Conservation (phyloP, 2,113 vertebrate species). For the Halcyon malimbica region DNA sequence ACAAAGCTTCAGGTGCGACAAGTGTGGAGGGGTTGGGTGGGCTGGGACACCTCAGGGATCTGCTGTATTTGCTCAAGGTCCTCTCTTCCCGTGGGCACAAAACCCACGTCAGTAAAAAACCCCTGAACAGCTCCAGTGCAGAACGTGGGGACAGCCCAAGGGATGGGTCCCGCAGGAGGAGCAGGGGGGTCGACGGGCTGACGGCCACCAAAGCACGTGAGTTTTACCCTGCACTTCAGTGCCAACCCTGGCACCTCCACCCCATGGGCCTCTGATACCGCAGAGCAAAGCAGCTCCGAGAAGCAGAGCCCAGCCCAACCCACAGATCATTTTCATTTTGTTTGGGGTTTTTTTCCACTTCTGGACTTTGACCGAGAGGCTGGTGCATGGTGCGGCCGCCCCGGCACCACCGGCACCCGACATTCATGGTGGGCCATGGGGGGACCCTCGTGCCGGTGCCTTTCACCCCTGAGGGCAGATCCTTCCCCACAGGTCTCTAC, state of each 20-base stretch:
- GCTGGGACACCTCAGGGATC: neutral
- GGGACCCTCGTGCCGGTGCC: accelerated
- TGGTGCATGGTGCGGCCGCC: accelerated
- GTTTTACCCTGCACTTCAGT: too few relatives aligned
- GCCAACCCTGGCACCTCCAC: neutral
- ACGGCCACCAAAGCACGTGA: too few relatives aligned
- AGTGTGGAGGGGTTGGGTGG: accelerated
- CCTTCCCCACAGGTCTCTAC: neutral
- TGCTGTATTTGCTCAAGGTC: too few relatives aligned
- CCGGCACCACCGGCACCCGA: accelerated
- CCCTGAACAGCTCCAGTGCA: accelerated
- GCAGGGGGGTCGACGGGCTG: too few relatives aligned
- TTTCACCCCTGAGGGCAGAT: accelerated
- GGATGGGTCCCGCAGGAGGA: neutral
- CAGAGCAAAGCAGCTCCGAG: accelerated
- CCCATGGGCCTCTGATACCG: neutral
- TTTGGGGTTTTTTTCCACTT: accelerated
- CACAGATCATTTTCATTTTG: neutral
- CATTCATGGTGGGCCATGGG: accelerated
- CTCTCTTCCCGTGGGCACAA: neutral
- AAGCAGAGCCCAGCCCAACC: neutral
- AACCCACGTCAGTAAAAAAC: neutral
- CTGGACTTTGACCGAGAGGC: neutral
- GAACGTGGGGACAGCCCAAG: too few relatives aligned
- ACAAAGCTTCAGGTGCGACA: neutral